Evolutionary conservation across 1,140 invertebrate species (phyloP), one percentile per base, ranked within the genome.

Genomic region (Delia radicum): DNA sequence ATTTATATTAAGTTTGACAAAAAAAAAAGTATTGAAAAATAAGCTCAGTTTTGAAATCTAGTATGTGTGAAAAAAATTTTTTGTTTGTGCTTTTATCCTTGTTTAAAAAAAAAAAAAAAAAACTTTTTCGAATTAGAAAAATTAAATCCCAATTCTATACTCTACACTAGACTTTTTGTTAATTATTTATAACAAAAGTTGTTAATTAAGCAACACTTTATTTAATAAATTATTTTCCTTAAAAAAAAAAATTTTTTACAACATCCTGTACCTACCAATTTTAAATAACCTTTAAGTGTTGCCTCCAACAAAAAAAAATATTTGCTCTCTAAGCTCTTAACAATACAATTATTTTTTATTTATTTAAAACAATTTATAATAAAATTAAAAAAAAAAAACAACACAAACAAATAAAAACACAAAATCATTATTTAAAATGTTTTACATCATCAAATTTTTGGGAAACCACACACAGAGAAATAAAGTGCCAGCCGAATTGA

Each of bases 401-500:
- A 73, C 72, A 73, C 42, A 73, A 48, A 74, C 42, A 74, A 33
- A 74, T 74, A 74, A 33, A 74, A 55, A 74, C 73, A 74, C 73
- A 74, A 74, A 37, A 74, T 74, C 73, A 61, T 55, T 55, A 55
- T 55, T n/a, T 74, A 55, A 55, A 65, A 65, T 31, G 15, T 65
- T 29, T 65, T 65, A 65, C 15, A 65, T 31, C 26, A 28, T 29
- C 63, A 62, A n/a, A n/a, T n/a, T n/a, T n/a, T n/a, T n/a, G n/a
- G n/a, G n/a, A n/a, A n/a, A n/a, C n/a, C n/a, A n/a, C n/a, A n/a
- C n/a, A n/a, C n/a, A n/a, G n/a, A n/a, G n/a, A n/a, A n/a, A n/a
- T n/a, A n/a, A n/a, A n/a, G n/a, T n/a, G n/a, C n/a, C n/a, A n/a
- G n/a, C n/a, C n/a, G n/a, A n/a, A n/a, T n/a, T n/a, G n/a, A n/a